These are phyloP conservation scores for Phalacrocorax brasilianus DNA, from an alignment of 2,113 vertebrate species.

Conservation along the genomic window DNA sequence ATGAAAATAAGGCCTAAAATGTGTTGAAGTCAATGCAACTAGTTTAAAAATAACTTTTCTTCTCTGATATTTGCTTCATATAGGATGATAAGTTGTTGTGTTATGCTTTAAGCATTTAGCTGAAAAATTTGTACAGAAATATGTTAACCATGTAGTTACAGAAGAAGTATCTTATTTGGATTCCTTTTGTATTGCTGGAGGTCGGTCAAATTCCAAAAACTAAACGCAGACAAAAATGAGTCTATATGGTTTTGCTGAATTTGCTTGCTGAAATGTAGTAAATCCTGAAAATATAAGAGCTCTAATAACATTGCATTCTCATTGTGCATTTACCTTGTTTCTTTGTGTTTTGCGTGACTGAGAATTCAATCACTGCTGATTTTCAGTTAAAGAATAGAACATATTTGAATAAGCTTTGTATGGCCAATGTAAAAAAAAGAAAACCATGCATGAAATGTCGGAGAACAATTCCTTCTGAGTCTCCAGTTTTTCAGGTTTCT, in stretches of 20 bases:
- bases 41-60: background rate
- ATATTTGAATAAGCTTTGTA: background rate
- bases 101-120: background rate
- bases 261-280: background rate
- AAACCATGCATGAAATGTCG: fast-evolving
- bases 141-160: background rate
- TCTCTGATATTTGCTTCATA: background rate
- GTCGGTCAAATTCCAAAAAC: background rate
- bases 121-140: background rate
- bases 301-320: background rate
- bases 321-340: background rate
- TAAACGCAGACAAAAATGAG: background rate
- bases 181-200: background rate
- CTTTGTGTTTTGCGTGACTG: background rate
- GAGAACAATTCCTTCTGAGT: background rate
- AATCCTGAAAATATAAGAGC: background rate
- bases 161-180: background rate
- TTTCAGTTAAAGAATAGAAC: background rate
- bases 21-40: background rate
- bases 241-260: background rate
- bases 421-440: background rate
- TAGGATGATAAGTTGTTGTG: background rate
- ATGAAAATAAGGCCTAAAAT: background rate
- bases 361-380: background rate
- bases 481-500: background rate